Evolutionary conservation across 1,140 invertebrate species (phyloP), one percentile per base, ranked within the genome.

Genomic region (Euura lappo): DNA sequence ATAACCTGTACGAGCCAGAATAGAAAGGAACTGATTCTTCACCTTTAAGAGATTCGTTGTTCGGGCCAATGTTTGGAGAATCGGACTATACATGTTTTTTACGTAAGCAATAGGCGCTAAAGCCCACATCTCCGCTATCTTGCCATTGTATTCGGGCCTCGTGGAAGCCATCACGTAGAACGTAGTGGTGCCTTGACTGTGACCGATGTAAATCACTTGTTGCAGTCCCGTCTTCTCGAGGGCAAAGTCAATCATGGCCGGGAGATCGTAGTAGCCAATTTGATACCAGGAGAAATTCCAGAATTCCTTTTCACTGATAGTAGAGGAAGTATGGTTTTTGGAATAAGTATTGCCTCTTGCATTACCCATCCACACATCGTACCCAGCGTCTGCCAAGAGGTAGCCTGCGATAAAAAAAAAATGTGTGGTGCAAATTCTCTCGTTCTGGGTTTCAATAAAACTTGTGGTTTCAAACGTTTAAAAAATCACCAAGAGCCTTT

Each of bases 181-280:
- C 4, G 89, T 80, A 3, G 92, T 91, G 0, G 93, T 94, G 43
- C 94, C 94, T 84, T 93, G 91, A 6, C 90, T 91, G 82, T 94
- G 92, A 1, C 93, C 92, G 4, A 94, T 87, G 74, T 94, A 95
- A 77, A 90, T 90, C 1, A 96, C 77, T 72, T 91, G 85, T 28
- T 86, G 76, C 72, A 89, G 83, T 3, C 88, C 87, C 0, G 94
- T 94, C 8, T 83, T 78, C n/a, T 86, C 83, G 2, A 95, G 82
- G 45, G 93, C 89, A 78, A 92, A 92, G 79, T 94, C 91, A 65
- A 97, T 91, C 84, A 93, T 93, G 0, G 94, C 90, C 2, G 95
- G 93, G 45, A 96, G 77, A 84, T 97, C 95, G 74, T 91, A 91
- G 47, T 90, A 84, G 65, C 93, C 94, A 87, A 96, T 94, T 86